These are phyloP conservation scores for Drosophila setosimentum DNA, from an alignment of 2,888 invertebrate genomes.

Conservation along the genomic window DNA sequence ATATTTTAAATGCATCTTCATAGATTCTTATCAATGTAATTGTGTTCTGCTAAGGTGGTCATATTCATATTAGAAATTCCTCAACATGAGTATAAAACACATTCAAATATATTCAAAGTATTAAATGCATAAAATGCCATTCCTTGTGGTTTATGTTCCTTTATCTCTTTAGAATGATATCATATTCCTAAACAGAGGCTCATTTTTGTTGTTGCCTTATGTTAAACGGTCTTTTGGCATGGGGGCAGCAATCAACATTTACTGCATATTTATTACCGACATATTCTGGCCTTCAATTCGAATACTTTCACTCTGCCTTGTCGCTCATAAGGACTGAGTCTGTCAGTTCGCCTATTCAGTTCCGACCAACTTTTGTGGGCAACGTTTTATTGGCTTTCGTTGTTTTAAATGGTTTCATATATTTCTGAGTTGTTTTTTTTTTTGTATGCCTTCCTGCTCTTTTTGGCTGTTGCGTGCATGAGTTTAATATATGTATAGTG, in stretches of 20 bases:
- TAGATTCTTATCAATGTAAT: background rate
- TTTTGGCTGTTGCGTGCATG: constrained; percentile 59
- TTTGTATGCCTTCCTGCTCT: background rate
- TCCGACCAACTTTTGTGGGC: constrained; percentile 42
- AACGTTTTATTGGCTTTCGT: constrained; percentile 62
- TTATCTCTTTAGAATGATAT: background rate
- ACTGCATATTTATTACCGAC: constrained; percentile 36
- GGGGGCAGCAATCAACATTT: constrained; percentile 17
- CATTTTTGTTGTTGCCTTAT: constrained; percentile 9
- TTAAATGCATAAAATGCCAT: background rate
- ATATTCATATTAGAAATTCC: background rate
- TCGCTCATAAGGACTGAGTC: constrained; percentile 7
- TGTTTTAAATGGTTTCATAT: constrained; percentile 48
- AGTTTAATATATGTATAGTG: constrained; percentile 73
- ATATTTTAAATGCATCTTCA: background rate
- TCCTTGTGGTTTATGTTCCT: background rate
- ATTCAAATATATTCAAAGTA: background rate
- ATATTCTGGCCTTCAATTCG: constrained; percentile 52
- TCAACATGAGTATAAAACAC: background rate
- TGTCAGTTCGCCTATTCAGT: constrained; percentile 22
- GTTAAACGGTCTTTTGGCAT: constrained; percentile 2
- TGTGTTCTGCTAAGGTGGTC: background rate
- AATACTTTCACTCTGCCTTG: constrained; percentile 47
- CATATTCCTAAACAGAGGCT: background rate
- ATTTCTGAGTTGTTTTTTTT: constrained; percentile 10